These are phyloP conservation scores for Charina bottae DNA, from an alignment of 2,113 vertebrate genomes.

Conservation along the genomic window DNA sequence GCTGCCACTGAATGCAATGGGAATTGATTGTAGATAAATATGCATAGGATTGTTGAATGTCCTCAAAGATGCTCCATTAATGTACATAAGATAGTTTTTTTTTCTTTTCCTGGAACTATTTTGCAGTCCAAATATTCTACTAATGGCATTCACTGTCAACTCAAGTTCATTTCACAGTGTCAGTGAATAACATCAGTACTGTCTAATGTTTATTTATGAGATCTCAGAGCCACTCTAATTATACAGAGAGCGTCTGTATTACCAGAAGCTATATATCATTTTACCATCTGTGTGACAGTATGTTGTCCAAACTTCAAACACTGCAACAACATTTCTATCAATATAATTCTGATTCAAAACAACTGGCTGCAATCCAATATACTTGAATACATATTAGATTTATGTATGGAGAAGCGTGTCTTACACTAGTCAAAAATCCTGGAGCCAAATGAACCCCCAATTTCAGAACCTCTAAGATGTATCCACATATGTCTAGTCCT, in stretches of 20 bases:
- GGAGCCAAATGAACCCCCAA: neutral
- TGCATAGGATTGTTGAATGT: neutral
- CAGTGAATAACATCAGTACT: neutral
- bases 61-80: neutral
- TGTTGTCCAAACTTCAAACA: slow-evolving; percentile 3
- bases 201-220: slow-evolving; percentile 34
- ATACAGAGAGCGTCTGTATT: slow-evolving; percentile 7
- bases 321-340: neutral
- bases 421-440: neutral
- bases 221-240: slow-evolving; percentile 3
- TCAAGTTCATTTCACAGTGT: slow-evolving; percentile 35
- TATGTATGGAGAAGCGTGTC: neutral
- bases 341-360: slow-evolving; percentile 2
- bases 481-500: neutral
- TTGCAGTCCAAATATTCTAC: neutral
- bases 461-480: neutral
- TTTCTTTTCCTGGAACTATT: neutral
- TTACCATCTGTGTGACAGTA: neutral
- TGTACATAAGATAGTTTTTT: neutral
- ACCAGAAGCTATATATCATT: slow-evolving; percentile 30
- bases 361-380: neutral
- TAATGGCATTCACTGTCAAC: slow-evolving; percentile 20
- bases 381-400: neutral
- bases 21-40: neutral
- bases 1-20: neutral